Evolutionary conservation across 2,113 vertebrate genomes (phyloP).

Genomic region (Osmerus eperlanus): DNA sequence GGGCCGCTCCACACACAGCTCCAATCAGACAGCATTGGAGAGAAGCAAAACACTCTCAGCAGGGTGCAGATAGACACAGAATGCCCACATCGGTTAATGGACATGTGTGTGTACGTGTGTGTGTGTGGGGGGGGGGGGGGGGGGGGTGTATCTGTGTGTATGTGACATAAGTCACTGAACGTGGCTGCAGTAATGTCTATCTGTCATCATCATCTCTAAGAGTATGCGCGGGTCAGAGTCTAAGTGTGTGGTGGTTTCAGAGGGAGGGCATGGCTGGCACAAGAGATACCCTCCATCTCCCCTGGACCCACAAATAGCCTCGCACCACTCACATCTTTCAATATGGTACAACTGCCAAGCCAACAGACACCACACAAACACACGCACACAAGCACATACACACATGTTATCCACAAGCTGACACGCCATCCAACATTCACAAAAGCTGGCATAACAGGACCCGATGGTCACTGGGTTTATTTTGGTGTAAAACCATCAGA

Average conservation of each 20-base stretch:
- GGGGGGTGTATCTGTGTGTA: constrained; percentile 9
- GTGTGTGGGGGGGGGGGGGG: constrained; percentile 13
- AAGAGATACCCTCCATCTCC: constrained; percentile 16
- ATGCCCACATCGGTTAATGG: neutral
- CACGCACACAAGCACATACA: neutral
- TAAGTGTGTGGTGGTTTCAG: constrained; percentile 12
- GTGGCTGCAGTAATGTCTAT: constrained; percentile 28
- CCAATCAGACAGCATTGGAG: constrained; percentile 55
- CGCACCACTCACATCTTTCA: constrained; percentile 22
- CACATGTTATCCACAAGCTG: neutral
- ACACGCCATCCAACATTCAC: neutral
- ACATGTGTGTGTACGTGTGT: constrained; percentile 12
- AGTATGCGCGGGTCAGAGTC: constrained; percentile 5
- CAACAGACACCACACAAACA: neutral
- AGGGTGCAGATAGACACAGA: constrained; percentile 1
- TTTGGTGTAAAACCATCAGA: neutral
- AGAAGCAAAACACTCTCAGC: constrained; percentile 29
- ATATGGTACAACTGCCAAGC: neutral
- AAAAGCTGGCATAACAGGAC: neutral
- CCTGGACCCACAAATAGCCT: constrained; percentile 20
- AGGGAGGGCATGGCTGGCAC: constrained; percentile 23
- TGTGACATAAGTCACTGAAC: constrained; percentile 20
- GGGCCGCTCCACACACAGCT: constrained; percentile 66
- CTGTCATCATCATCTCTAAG: constrained; percentile 16
- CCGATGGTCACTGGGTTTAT: neutral